Conservation (phyloP, 2,888 invertebrate species). For the Ganaspis brasiliensis region DNA sequence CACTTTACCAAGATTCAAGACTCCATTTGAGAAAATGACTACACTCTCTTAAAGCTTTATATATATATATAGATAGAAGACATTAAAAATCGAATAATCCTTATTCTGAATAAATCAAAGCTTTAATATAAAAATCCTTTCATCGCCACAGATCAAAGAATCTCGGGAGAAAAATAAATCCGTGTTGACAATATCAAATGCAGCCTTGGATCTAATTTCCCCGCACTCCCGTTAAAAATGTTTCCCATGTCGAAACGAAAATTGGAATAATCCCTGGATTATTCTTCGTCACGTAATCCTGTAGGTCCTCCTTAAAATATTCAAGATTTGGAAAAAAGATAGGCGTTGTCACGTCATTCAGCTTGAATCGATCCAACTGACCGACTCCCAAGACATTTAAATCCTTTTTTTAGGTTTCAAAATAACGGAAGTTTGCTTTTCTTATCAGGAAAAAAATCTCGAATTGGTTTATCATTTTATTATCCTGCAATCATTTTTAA, state of each 20-base stretch:
- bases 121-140: constrained; percentile 11
- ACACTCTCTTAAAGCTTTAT: too few relatives aligned
- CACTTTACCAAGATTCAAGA: too few relatives aligned
- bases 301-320: constrained; percentile 19
- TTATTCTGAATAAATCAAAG: too few relatives aligned
- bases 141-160: background rate
- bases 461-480: constrained; percentile 17
- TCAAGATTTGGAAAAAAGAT: background rate
- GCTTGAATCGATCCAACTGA: background rate
- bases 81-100: background rate
- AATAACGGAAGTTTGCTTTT: constrained; percentile 3
- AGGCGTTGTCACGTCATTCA: constrained; percentile 3
- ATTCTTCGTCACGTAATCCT: constrained; percentile 40
- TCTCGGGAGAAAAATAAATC: constrained; percentile 26
- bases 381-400: constrained; percentile 1
- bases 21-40: too few relatives aligned
- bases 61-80: too few relatives aligned
- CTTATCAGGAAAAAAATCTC: background rate
- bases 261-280: constrained; percentile 19
- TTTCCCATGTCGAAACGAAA: constrained; percentile 21
- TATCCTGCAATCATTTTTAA: too few relatives aligned
- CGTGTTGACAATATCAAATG: constrained; percentile 15
- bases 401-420: background rate
- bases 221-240: background rate
- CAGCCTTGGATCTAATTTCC: background rate